Evolutionary conservation across 2,797 vertebrate genomes (phyloP), one percentile per base, ranked within the genome.

Genomic region (Poecile montanus): DNA sequence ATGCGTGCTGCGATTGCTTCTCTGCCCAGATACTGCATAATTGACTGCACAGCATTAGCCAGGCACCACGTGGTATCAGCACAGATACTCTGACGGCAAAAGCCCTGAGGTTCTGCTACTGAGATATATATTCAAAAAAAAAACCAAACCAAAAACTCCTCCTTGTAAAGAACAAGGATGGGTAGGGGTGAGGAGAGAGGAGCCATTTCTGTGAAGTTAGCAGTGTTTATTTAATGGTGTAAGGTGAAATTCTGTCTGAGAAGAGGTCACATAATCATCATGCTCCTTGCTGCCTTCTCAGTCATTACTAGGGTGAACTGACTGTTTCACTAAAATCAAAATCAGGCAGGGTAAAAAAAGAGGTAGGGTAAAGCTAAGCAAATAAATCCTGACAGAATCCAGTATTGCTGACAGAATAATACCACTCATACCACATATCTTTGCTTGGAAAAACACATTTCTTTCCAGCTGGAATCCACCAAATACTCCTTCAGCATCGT

Each of bases 21-120:
- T 97, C 96, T 98, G 95, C 97, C 94, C 91, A 56, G 96, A 97
- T 96, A 97, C 65, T 77, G 96, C 95, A 96, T 97, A 97, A 97
- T 66, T 76, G 93, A 51, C 89, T 96, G 74, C 94, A 92, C 26
- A 27, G 91, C 95, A 66, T 92, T 75, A 86, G 87, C 90, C 32
- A 57, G 87, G 62, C 65, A 89, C 84, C 96, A 96, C 80, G 88
- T 96, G 95, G 71, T 65, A 8, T 2, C 34, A 16, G 67, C 72
- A 20, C 82, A 70, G 22, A 30, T 4, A 42, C 47, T 68, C 53
- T 75, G 85, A 65, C 7, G 1, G 88, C 67, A 85, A 48, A 75
- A 58, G 56, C 87, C n/a, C 23, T 0, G 3, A 47, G 68, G 54
- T 26, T 88, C 61, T 84, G 66, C 30, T 71, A 11, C 72, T 16